A percentile compares a stretch with the other conserved stretches of the same genome.
Evolutionary conservation across 1,140 invertebrate species (phyloP).

Genomic region (Ephestia elutella): DNA sequence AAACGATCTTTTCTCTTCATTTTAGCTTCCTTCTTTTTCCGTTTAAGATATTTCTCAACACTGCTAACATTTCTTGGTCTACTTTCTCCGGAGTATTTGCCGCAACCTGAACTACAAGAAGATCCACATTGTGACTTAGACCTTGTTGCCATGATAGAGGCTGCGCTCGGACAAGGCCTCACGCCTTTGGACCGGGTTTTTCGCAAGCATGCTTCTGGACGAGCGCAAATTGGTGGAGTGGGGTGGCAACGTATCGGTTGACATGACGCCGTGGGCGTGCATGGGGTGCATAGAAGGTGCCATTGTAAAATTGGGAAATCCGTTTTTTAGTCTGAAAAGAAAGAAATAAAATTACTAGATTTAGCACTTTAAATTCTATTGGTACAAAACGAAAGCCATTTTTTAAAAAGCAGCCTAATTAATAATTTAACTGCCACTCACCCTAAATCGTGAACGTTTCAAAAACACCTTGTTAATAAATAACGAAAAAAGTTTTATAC

Average conservation of each 20-base stretch:
- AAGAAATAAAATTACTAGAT: neutral
- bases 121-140: constrained; percentile 39
- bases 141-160: constrained; percentile 53
- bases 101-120: constrained; percentile 25
- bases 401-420: constrained; percentile 35
- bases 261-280: constrained; percentile 53
- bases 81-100: constrained; percentile 31
- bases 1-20: constrained; percentile 46
- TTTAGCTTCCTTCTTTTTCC: constrained; percentile 46
- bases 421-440: constrained; percentile 8
- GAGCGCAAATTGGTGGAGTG: constrained; percentile 46
- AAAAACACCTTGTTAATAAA: neutral
- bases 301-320: constrained; percentile 28
- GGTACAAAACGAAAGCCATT: neutral
- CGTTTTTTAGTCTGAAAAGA: constrained; percentile 44
- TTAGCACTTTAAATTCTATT: neutral
- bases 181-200: constrained; percentile 47
- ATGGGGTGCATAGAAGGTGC: constrained; percentile 53
- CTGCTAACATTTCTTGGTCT: constrained; percentile 37
- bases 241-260: constrained; percentile 54
- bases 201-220: constrained; percentile 55
- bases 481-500: neutral
- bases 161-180: constrained; percentile 52
- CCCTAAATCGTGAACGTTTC: neutral
- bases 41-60: constrained; percentile 46